phyloP scores from a whole-genome alignment of 2,888 invertebrate genomes.

The Brachyopa scutellaris region DNA sequence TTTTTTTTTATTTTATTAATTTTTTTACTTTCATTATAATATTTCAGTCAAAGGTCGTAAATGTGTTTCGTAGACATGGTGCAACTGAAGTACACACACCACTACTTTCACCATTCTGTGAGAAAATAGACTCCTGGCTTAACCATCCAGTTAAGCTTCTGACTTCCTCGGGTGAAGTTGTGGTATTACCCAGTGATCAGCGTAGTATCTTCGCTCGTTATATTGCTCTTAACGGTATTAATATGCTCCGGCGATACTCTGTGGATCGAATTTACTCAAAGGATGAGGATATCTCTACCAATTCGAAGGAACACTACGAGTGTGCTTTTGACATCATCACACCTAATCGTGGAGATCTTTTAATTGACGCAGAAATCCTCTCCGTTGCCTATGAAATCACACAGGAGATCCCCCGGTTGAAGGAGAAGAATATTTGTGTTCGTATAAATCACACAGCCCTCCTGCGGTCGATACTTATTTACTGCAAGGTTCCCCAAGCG shows the following conservation, averaged over 20 bases:
- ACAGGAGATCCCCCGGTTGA: constrained; percentile 86
- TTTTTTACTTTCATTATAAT: neutral
- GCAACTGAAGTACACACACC: constrained; percentile 91
- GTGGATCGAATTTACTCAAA: constrained; percentile 94
- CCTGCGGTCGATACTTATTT: constrained; percentile 88
- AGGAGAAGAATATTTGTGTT: constrained; percentile 86
- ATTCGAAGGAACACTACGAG: constrained; percentile 94
- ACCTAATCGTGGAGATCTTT: constrained; percentile 87
- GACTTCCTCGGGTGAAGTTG: constrained; percentile 93
- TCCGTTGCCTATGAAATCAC: constrained; percentile 90
- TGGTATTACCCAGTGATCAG: constrained; percentile 93
- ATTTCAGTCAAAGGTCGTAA: constrained; percentile 80
- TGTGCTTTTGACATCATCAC: constrained; percentile 97
- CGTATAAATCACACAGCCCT: constrained; percentile 91
- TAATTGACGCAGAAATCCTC: constrained; percentile 93
- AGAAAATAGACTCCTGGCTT: constrained; percentile 78
- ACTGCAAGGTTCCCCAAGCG: constrained; percentile 89
- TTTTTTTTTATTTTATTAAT: no score
- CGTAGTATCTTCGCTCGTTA: constrained; percentile 91
- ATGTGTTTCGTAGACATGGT: constrained; percentile 89
- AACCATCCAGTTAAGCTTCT: constrained; percentile 89
- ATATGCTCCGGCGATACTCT: constrained; percentile 91
- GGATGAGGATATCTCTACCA: constrained; percentile 89
- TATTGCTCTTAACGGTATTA: constrained; percentile 90
- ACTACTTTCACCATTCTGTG: constrained; percentile 89